phyloP scores from a whole-genome alignment of 1,140 invertebrate genomes.

The Copidosoma floridanum region DNA sequence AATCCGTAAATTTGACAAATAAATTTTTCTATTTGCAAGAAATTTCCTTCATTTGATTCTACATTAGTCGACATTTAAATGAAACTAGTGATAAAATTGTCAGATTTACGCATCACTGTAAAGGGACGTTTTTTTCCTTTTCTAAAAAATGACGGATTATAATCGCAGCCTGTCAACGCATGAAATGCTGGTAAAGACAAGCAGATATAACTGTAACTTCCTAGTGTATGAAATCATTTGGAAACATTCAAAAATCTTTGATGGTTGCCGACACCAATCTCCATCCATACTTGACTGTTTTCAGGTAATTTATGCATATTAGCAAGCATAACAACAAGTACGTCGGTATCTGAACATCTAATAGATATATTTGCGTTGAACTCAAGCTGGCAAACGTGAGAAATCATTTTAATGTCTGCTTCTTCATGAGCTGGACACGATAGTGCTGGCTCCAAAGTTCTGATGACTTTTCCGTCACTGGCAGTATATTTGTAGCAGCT shows the following conservation, averaged over 20 bases:
- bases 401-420: slow-evolving; percentile 29
- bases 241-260: slow-evolving; percentile 35
- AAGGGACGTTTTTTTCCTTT: slow-evolving; percentile 39
- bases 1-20: slow-evolving; percentile 22
- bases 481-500: background rate
- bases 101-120: slow-evolving; percentile 22
- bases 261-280: slow-evolving; percentile 32
- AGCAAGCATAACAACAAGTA: slow-evolving; percentile 26
- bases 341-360: slow-evolving; percentile 25
- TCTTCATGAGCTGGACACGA: slow-evolving; percentile 24
- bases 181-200: slow-evolving; percentile 42
- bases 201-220: slow-evolving; percentile 31
- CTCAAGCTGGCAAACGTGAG: slow-evolving; percentile 15
- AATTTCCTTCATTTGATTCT: background rate
- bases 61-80: background rate
- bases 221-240: slow-evolving; percentile 34
- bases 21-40: slow-evolving; percentile 13
- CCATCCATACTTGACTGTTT: slow-evolving; percentile 29
- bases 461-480: background rate
- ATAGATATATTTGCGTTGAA: slow-evolving; percentile 7
- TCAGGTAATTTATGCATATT: slow-evolving; percentile 18
- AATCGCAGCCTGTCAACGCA: slow-evolving; percentile 49
- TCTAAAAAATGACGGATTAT: slow-evolving; percentile 41
- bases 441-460: background rate
- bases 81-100: slow-evolving; percentile 8